Base-by-base conservation (phyloP, 2,797 vertebrate genomes). In the Neopelma chrysocephalum region DNA sequence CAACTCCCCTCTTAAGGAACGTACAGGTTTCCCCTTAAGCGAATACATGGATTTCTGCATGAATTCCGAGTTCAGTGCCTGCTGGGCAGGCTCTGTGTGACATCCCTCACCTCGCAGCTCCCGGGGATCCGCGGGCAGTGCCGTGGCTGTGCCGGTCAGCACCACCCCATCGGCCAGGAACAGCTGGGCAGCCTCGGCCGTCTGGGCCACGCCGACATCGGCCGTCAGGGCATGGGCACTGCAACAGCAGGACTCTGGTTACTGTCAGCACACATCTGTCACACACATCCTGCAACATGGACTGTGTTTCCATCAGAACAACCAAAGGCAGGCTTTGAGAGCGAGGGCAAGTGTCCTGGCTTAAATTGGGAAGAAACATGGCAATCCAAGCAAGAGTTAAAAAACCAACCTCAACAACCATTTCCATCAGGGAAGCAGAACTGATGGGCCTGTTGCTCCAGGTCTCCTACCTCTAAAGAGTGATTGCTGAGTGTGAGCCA, bases 131-230 rank as follows among this genome's bases (percentile, higher is more conserved):
- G 99, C 94, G 5, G 98, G 97, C 45, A 86, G 58, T 7, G 98
- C 98, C 0, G 99, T 99, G 29, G 98, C 98, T 0, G 88, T 81
- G 79, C 99, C 98, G 3, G 98, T 99, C 96, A 99, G 77, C 92
- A 99, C 97, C 62, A 99, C 86, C 19, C 98, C 98, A 2, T 99
- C 98, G 8, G 98, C 98, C 89, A 99, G 98, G 96, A 99, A 99
- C 89, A 99, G 98, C 97, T 99, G 98, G 0, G 99, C 98, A 2
- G 99, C 98, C 7, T 21, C 97, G 0, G 98, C 98, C 0, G 98
- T 99, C 96, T 99, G 98, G 12, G 96, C 96, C 21, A 98, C 93
- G 22, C 97, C 97, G 69, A 99, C 93, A 25, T 99, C 99, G 54
- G 98, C 98, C 0, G 98, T 99, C 92, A 99, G 87, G 6, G 98